phyloP scores from a whole-genome alignment of 2,888 invertebrate genomes.

The Aleiodes leptofemur region DNA sequence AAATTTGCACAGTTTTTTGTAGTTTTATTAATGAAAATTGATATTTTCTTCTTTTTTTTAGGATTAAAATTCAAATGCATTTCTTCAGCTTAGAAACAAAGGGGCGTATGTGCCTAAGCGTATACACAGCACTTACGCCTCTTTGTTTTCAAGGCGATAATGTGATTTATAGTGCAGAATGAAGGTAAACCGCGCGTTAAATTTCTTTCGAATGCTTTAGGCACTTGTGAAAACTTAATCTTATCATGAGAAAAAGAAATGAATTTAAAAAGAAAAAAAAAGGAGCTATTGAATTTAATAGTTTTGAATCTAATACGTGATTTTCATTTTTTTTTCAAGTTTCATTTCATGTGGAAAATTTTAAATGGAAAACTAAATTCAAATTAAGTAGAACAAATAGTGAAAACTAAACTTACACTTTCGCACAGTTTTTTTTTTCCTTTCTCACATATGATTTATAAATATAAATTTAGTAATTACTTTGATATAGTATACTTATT shows the following conservation, averaged over 20 bases:
- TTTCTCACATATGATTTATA: neutral
- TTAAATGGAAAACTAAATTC: neutral
- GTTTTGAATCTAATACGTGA: neutral
- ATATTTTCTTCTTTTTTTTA: too few relatives aligned
- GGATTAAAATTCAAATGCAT: too few relatives aligned
- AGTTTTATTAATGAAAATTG: too few relatives aligned
- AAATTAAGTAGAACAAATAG: constrained; percentile 16
- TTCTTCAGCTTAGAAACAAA: too few relatives aligned
- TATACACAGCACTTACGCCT: too few relatives aligned
- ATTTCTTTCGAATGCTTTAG: neutral
- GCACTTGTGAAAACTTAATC: neutral
- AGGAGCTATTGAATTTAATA: neutral
- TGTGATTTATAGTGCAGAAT: constrained; percentile 2
- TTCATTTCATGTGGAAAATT: neutral
- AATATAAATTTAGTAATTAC: neutral
- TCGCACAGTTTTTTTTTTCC: constrained; percentile 21
- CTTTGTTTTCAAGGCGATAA: too few relatives aligned
- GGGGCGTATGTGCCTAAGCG: too few relatives aligned
- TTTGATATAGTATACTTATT: neutral
- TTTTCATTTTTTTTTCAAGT: neutral
- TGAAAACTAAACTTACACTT: constrained; percentile 30
- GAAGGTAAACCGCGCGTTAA: constrained; percentile 13
- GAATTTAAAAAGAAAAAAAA: neutral
- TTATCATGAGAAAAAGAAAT: neutral
- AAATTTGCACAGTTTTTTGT: too few relatives aligned